Percentiles rank a stretch among this genome's conserved stretches.
Conservation (phyloP, 2,888 invertebrate species). For the Latrodectus hesperus region DNA sequence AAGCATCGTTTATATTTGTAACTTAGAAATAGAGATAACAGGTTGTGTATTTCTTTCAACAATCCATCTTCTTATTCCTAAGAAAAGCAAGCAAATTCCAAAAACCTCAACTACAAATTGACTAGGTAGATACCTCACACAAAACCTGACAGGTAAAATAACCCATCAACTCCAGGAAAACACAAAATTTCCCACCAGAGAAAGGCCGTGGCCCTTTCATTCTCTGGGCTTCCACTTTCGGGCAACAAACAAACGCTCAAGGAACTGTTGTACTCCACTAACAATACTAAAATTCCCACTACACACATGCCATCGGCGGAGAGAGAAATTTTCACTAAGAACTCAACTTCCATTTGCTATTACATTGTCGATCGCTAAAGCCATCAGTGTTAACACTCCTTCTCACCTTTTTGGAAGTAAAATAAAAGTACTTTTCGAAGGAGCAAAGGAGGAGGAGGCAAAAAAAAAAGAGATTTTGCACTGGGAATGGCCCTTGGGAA, state of each 20-base stretch:
- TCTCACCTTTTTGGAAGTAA: conserved; percentile 38
- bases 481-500: conserved; percentile 40
- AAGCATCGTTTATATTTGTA: too few species aligned
- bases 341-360: conserved; percentile 63
- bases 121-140: neutral
- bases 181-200: conserved; percentile 54
- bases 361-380: conserved; percentile 67
- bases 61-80: neutral
- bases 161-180: conserved; percentile 42
- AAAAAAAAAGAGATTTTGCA: conserved; percentile 7
- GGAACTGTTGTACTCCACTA: conserved; percentile 18
- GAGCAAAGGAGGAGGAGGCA: conserved; percentile 6
- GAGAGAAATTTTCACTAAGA: conserved; percentile 32
- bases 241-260: conserved; percentile 11
- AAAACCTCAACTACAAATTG: neutral
- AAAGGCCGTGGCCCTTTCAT: conserved; percentile 7
- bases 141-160: conserved; percentile 56
- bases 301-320: neutral
- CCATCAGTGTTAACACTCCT: conserved; percentile 68
- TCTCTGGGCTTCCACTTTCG: conserved; percentile 27
- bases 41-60: neutral
- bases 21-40: too few species aligned
- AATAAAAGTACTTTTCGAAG: conserved; percentile 28
- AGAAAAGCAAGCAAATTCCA: neutral
- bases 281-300: conserved; percentile 53